Base-by-base conservation (phyloP, 2,113 vertebrate species). In the Alosa alosa region DNA sequence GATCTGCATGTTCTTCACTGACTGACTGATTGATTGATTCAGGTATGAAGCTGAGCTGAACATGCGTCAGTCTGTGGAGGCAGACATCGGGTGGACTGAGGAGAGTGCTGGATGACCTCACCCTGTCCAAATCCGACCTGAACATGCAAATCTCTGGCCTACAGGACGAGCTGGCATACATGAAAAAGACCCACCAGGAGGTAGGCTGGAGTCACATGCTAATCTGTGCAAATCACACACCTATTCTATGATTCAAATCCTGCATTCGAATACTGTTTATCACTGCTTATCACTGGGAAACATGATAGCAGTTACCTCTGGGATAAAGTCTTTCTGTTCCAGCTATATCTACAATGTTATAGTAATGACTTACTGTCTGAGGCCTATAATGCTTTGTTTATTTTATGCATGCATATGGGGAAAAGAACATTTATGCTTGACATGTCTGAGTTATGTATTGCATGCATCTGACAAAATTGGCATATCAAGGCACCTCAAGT, bases 21-120 rank as follows among this genome's bases (percentile, higher is more conserved):
- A 50, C 6, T 50, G 49, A 50, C 1, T 50, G 49, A 50, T 50
- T 50, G 49, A 68, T 25, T 68, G 64, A 68, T 25, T 17, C 88
- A 98, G 97, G 93, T 97, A 90, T 0, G 96, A 97, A 93, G 93
- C 92, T 0, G 97, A 97, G 92, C 88, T 95, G 93, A 89, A 87
- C 11, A 91, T 97, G 93, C 94, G 95, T 3, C 6, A 94, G 93
- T 96, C 94, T 0, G 96, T 97, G 90, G 97, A 97, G 92, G 86
- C 94, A 0, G 97, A 98, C 39, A 97, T 95, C 89, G 93, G n/a
- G 94, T 0, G 95, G 96, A 0, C 88, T 97, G 75, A 94, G 89
- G 86, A 78, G 88, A 52, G 87, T 94, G 86, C 87, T 95, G 89
- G 94, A 94, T 0, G 95, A 95, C 11, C 78, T 96, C 86, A 93